Evolutionary conservation across 2,797 vertebrate genomes (phyloP), one percentile per base, ranked within the genome.

Genomic region (Aeoliscus strigatus): DNA sequence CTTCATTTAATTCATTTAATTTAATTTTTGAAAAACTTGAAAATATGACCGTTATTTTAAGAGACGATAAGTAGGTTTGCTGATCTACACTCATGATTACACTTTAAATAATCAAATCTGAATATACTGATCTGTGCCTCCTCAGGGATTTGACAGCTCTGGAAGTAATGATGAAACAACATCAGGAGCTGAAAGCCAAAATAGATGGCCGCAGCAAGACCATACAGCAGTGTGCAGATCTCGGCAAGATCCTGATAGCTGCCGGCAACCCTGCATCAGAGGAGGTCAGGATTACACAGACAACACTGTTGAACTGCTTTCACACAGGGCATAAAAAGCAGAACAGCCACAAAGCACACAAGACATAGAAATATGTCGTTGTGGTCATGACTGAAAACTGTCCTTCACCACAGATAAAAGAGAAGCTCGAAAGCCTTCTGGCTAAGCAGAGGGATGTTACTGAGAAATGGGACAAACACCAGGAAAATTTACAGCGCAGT

Each of bases 141-240:
- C 31, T 56, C 48, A 97, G 94, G 80, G 95, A 98, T 11, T 82
- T 91, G 37, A 91, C 87, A 0, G 87, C 91, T 0, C 87, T 94
- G 6, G 92, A 94, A 44, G 71, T 87, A 47, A 90, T 94, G 80
- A 93, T 94, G 68, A 92, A 88, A 79, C 93, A 95, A 76, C 95
- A 98, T 65, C 91, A 94, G 66, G 89, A 92, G 38, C 83, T 96
- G 64, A 95, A 93, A 82, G 90, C 87, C 0, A 95, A 98, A 84
- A 87, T 98, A 35, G 94, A 98, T 18, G 91, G 91, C 12, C 90
- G 94, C 53, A 89, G 88, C 1, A 93, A 92, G 81, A 90, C 89
- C 77, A 91, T 98, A 51, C 89, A 90, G 10, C 86, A 92, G 32
- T 93, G 92, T 55, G 86, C 92, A 6, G 89, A 90, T 53, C 88